Evolutionary conservation across 2,797 vertebrate genomes (phyloP).

Genomic region (Uromys caudimaculatus): DNA sequence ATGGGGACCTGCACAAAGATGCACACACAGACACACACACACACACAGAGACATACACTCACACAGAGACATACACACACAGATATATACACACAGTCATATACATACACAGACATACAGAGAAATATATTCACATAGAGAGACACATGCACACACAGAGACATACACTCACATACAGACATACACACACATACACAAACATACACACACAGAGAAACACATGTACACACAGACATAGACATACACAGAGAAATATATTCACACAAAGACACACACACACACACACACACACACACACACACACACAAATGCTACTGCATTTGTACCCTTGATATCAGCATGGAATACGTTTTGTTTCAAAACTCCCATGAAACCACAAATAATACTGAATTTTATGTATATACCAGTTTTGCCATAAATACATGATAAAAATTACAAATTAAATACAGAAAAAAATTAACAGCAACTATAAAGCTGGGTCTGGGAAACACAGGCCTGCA

Average conservation of each 20-base stretch:
- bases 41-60: background rate
- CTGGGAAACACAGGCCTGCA: background rate
- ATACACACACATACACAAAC: too few relatives aligned
- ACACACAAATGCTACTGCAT: background rate
- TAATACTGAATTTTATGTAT: background rate
- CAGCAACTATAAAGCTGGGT: background rate
- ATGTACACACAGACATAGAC: background rate
- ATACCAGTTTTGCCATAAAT: background rate
- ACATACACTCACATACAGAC: background rate
- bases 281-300: background rate
- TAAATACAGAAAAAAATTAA: background rate
- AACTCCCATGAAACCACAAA: background rate
- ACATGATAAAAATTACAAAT: background rate
- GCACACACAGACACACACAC: background rate
- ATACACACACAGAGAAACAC: too few relatives aligned
- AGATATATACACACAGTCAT: background rate
- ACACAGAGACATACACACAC: too few relatives aligned
- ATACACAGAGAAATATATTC: background rate
- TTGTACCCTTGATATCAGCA: background rate
- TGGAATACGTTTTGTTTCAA: background rate
- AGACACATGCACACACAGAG: background rate
- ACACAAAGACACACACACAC: too few relatives aligned
- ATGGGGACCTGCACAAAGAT: background rate
- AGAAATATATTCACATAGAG: background rate
- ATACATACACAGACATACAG: background rate